These are phyloP conservation scores for Probosciger aterrimus DNA, from an alignment of 2,113 vertebrate species.

Conservation along the genomic window DNA sequence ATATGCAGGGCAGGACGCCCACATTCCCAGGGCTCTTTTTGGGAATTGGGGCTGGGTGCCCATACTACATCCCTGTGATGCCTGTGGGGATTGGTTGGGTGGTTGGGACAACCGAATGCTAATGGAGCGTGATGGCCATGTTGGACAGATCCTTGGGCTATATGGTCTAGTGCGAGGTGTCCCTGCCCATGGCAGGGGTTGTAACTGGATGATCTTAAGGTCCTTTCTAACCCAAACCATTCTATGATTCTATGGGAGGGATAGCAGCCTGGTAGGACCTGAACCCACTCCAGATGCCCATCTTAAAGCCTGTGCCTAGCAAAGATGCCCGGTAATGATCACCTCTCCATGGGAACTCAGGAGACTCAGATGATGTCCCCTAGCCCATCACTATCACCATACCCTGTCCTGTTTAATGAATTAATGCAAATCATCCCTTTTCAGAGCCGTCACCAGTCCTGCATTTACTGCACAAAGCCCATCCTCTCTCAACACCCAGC, in stretches of 20 bases:
- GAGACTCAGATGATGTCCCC: not conserved
- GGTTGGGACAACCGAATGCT: not conserved
- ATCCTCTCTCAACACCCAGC: not conserved
- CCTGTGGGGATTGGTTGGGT: not conserved
- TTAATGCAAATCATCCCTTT: not conserved
- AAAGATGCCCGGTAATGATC: not conserved
- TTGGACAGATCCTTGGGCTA: not conserved
- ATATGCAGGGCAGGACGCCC: not conserved
- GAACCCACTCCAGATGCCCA: not conserved
- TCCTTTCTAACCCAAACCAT: not conserved
- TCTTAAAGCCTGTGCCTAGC: not conserved
- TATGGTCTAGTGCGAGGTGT: not conserved
- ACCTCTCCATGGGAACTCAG: not conserved
- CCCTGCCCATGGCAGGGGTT: not conserved
- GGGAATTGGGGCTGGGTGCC: not conserved
- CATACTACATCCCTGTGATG: not conserved
- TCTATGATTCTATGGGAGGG: not conserved
- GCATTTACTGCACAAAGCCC: not conserved
- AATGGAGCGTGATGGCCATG: rapidly evolving
- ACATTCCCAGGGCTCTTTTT: not conserved
- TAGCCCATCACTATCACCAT: not conserved
- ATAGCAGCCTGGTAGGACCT: not conserved
- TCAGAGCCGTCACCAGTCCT: not conserved
- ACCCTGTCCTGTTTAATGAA: not conserved
- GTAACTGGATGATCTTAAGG: not conserved